Evolutionary conservation across 2,797 vertebrate species (phyloP).

Genomic region (Lutjanus campechanus): DNA sequence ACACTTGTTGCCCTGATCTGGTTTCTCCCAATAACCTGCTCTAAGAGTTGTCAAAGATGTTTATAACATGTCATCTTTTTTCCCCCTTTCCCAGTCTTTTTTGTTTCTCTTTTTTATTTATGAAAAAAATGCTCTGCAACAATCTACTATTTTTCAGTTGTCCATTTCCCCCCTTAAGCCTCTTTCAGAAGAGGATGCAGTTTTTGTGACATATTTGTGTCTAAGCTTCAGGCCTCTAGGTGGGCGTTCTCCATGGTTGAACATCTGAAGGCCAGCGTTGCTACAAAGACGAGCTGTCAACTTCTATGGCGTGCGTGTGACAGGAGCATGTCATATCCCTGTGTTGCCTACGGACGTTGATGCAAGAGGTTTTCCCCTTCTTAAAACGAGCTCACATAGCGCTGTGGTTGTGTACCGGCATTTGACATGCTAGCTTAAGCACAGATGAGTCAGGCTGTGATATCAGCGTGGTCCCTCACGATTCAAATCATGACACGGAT

Average conservation of each 20-base stretch:
- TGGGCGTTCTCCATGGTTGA: not conserved
- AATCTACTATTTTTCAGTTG: not conserved
- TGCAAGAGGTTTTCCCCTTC: too few relatives aligned
- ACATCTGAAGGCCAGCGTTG: too few relatives aligned
- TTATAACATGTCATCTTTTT: not conserved
- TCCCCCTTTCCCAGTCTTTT: not conserved
- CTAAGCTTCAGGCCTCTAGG: not conserved
- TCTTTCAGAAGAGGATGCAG: not conserved
- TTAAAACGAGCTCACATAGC: not conserved
- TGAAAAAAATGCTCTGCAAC: not conserved
- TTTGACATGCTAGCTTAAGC: not conserved
- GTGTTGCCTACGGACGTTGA: too few relatives aligned
- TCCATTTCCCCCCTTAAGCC: not conserved
- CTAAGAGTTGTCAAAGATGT: not conserved
- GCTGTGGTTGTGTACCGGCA: not conserved
- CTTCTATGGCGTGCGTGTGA: too few relatives aligned
- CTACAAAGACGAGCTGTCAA: not conserved
- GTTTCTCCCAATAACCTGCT: not conserved
- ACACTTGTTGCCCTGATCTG: not conserved
- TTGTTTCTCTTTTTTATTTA: not conserved
- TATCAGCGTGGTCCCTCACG: too few relatives aligned
- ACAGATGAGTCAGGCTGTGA: too few relatives aligned
- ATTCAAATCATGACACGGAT: too few relatives aligned
- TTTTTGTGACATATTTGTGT: too few relatives aligned
- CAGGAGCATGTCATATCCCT: too few relatives aligned